phyloP scores from a whole-genome alignment of 2,113 vertebrate genomes.

The Myotis yumanensis region DNA sequence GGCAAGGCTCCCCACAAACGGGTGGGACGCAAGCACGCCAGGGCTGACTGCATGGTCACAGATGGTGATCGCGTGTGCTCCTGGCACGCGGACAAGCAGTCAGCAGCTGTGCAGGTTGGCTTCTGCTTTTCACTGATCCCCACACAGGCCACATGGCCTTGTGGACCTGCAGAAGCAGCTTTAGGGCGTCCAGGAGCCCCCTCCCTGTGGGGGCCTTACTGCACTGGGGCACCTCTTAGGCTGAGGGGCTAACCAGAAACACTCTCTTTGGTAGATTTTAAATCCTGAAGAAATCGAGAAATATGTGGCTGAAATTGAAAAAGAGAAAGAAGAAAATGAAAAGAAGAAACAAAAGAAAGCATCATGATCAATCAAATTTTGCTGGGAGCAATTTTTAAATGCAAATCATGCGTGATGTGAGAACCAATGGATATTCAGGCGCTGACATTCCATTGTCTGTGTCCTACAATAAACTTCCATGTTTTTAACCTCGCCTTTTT shows the following conservation, averaged over 20 bases:
- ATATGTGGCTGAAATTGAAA: constrained; percentile 90
- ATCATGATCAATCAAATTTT: constrained; percentile 73
- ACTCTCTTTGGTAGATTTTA: constrained; percentile 83
- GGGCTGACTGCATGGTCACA: too few species aligned
- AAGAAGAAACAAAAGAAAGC: constrained; percentile 91
- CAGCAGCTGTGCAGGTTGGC: not conserved
- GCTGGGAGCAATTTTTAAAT: constrained; percentile 71
- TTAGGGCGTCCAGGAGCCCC: not conserved
- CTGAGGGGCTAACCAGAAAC: not conserved
- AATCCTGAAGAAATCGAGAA: constrained; percentile 91
- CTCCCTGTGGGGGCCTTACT: fast-evolving
- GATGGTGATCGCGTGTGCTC: fast-evolving
- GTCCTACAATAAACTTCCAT: constrained; percentile 82
- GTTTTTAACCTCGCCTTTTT: constrained; percentile 78
- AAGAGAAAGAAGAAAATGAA: constrained; percentile 92
- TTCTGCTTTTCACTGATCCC: not conserved
- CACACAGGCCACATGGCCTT: not conserved
- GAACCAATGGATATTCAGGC: not conserved
- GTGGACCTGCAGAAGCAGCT: not conserved
- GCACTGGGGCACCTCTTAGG: not conserved
- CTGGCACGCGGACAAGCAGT: fast-evolving
- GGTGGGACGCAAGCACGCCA: fast-evolving
- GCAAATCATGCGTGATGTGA: constrained; percentile 59
- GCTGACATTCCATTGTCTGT: constrained; percentile 61
- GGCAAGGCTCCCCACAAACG: not conserved